Evolutionary conservation across 2,113 vertebrate species (phyloP), one percentile per base, ranked within the genome.

Genomic region (Sceloporus undulatus): DNA sequence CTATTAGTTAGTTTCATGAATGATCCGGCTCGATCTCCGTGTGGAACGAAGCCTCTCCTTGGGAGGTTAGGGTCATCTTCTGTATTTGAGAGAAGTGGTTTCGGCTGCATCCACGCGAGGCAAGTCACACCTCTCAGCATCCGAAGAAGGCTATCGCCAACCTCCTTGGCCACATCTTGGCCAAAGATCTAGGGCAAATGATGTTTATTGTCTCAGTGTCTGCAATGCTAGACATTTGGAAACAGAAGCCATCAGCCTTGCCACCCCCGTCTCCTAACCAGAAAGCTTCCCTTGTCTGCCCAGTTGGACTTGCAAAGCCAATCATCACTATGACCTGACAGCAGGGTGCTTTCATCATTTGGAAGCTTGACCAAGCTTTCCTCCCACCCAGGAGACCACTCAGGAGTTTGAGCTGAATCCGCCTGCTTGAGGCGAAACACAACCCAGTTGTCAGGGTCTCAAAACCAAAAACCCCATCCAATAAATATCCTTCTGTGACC

Each of bases 261-360:
- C 34, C 8, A 40, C 29, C 59, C 1, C 68, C 42, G 54, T 56
- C 81, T 76, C 75, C n/a, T 73, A 14, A 73, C 54, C 1, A 1
- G 38, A 34, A 29, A 59, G 52, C 56, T 23, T 78, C n/a, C 80
- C n/a, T 88, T 84, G 75, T 66, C n/a, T 85, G 89, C 87, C 54
- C 56, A 56, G 70, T 19, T 3, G 85, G 85, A 79, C 82, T 59
- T 21, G 86, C 87, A 9, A 68, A 74, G 82, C 62, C 91, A 75
- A 89, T 89, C 2, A 68, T 54, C 88, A 25, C 56, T 75, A 38
- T 40, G 0, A 3, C 85, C 83, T 56, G 29, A 88, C 88, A 48
- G 23, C 9, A n/a, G 84, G 19, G n/a, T 2, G 74, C 76, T 79
- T 84, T 82, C 9, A 71, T 77, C 89, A 95, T 88, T 88, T 56